Percentiles rank a stretch among this genome's conserved stretches.
Evolutionary conservation across 2,888 invertebrate species (phyloP).

Genomic region (Calameuta idolon): DNA sequence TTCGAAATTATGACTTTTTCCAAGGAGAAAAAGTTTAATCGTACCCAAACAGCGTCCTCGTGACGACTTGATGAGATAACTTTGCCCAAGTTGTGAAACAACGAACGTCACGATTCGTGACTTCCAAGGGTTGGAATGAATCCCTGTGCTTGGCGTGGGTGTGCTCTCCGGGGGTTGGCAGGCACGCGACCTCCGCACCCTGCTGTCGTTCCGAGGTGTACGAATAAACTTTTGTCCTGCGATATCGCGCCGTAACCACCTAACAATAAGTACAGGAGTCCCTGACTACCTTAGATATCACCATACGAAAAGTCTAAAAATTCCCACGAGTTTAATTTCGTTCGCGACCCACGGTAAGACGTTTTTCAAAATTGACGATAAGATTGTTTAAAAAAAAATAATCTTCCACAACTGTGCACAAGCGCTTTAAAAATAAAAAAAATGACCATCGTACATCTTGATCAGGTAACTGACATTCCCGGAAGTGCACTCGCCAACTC

Average conservation of each 20-base stretch:
- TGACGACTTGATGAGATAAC: slow-evolving; percentile 56
- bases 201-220: slow-evolving; percentile 35
- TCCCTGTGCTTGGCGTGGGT: slow-evolving; percentile 14
- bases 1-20: background rate
- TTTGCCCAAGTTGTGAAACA: slow-evolving; percentile 49
- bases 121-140: slow-evolving; percentile 41
- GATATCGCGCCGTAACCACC: slow-evolving; percentile 17
- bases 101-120: slow-evolving; percentile 45
- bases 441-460: background rate
- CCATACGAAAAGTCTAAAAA: too few relatives aligned
- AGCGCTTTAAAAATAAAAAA: background rate
- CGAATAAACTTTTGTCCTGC: slow-evolving; percentile 25
- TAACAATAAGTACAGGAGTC: slow-evolving; percentile 7
- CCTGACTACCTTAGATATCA: background rate
- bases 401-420: background rate
- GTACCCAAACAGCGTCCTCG: slow-evolving; percentile 34
- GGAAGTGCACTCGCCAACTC: background rate
- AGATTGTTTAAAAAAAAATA: too few relatives aligned
- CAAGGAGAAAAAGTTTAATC: slow-evolving; percentile 44
- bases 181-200: slow-evolving; percentile 39
- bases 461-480: background rate
- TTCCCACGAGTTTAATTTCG: too few relatives aligned
- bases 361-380: too few relatives aligned
- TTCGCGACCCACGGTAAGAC: too few relatives aligned
- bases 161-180: slow-evolving; percentile 24